These are phyloP conservation scores for Drosophila paulistorum DNA, from an alignment of 1,140 invertebrate genomes.

Conservation along the genomic window DNA sequence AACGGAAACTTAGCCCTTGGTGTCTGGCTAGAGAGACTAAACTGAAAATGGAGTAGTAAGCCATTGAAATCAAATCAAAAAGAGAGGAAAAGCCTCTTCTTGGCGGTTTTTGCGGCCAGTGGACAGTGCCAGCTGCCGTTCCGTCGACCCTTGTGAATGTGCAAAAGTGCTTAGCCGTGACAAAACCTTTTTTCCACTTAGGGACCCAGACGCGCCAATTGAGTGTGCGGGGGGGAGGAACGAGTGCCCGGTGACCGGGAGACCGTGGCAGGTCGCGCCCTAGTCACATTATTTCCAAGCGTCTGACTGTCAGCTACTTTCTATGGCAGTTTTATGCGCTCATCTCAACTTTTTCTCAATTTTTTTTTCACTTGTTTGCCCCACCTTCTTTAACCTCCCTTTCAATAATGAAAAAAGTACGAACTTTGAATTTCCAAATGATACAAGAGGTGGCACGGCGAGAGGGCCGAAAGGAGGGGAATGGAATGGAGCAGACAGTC, in stretches of 20 bases:
- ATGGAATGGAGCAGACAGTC: constrained; percentile 24
- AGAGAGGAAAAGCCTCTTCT: constrained; percentile 40
- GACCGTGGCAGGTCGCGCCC: constrained; percentile 52
- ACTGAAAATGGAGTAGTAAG: constrained; percentile 33
- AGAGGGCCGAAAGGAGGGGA: not conserved
- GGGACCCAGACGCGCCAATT: constrained; percentile 20
- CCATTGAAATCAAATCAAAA: constrained; percentile 51
- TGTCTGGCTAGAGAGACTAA: constrained; percentile 18
- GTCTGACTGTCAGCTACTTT: constrained; percentile 57
- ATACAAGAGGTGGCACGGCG: constrained; percentile 38
- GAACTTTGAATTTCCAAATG: constrained; percentile 73
- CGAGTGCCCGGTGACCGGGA: constrained; percentile 17
- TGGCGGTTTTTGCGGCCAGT: constrained; percentile 46
- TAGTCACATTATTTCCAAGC: constrained; percentile 56
- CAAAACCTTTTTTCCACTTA: constrained; percentile 75
- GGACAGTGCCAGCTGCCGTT: constrained; percentile 15
- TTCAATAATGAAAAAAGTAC: constrained; percentile 71
- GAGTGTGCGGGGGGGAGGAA: not conserved
- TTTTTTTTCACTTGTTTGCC: not conserved
- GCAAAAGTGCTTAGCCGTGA: constrained; percentile 72
- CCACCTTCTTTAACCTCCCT: constrained; percentile 32
- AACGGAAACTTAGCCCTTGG: not conserved
- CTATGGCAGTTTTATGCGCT: constrained; percentile 62
- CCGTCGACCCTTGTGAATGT: constrained; percentile 55
- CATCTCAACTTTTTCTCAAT: constrained; percentile 38